Evolutionary conservation across 2,888 invertebrate genomes (phyloP), one percentile per base, ranked within the genome.

Genomic region (Podotricha telesiphe): DNA sequence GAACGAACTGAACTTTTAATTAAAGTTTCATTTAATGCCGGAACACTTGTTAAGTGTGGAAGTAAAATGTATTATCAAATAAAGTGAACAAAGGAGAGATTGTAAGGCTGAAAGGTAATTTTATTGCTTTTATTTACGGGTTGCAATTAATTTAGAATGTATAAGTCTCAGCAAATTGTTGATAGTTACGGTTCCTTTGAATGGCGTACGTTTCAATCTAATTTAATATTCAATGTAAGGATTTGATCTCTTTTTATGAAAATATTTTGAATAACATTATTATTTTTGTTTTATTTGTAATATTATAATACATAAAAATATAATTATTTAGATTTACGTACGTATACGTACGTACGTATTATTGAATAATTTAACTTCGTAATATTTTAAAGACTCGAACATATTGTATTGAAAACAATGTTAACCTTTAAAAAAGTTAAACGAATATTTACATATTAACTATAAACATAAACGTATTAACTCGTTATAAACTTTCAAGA

Each of bases 1-100:
- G 68, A 68, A 62, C 45, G 37, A 53, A 73, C 66, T 71, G 67
- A 34, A 74, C 59, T 69, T 67, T 70, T 42, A 65, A 68, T 67
- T 59, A 66, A 69, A 72, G 64, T 68, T 73, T 70, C 28, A 56
- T 71, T 70, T 74, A 69, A 66, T 74, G 74, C 69, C 73, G 71
- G 73, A 73, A 75, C 74, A 75, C 71, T 86, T 75, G 76, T 80
- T 81, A 81, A 83, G 89, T 89, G 91, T 80, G 79, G 76, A 80
- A 81, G 84, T 74, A 75, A 76, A 75, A 76, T 77, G 72, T 74
- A 74, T 82, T 83, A 74, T 84, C 83, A 86, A 82, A 89, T 88
- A 87, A 80, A 87, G 89, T 89, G 91, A 89, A 88, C 89, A 88
- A 89, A 86, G 86, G 85, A 85, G 84, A 88, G 87, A 90, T 88